Evolutionary conservation across 2,888 invertebrate genomes (phyloP).

Genomic region (Leucozona laternaria): DNA sequence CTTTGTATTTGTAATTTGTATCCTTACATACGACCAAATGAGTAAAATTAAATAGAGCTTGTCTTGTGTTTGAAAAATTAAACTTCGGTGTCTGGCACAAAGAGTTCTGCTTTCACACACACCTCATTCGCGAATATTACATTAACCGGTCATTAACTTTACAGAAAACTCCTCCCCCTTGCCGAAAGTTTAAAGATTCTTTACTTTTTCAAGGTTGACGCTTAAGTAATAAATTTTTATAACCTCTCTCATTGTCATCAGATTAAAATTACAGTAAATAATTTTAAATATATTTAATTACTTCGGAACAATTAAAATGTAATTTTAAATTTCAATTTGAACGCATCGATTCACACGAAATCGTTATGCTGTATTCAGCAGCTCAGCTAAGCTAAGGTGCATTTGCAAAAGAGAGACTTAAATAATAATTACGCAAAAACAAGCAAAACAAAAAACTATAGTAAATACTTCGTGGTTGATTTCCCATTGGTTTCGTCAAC

Average conservation of each 20-base stretch:
- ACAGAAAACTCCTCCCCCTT: neutral
- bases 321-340: slow-evolving; percentile 45
- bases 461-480: slow-evolving; percentile 55
- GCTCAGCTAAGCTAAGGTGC: neutral
- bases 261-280: neutral
- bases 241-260: slow-evolving; percentile 17
- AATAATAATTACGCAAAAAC: slow-evolving; percentile 38
- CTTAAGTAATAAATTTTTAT: neutral
- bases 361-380: neutral
- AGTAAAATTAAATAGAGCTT: neutral
- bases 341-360: slow-evolving; percentile 61
- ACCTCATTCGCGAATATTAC: neutral
- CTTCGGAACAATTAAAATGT: slow-evolving; percentile 58
- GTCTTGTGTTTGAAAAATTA: neutral
- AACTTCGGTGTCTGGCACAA: neutral
- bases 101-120: neutral
- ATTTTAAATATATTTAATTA: slow-evolving; percentile 9
- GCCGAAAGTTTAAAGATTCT: neutral
- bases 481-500: slow-evolving; percentile 41
- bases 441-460: neutral
- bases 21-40: too few relatives aligned
- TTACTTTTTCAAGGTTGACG: neutral
- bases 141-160: slow-evolving; percentile 28
- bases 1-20: too few relatives aligned
- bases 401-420: slow-evolving; percentile 1